Evolutionary conservation across 2,113 vertebrate species (phyloP).

Genomic region (Daboia siamensis): DNA sequence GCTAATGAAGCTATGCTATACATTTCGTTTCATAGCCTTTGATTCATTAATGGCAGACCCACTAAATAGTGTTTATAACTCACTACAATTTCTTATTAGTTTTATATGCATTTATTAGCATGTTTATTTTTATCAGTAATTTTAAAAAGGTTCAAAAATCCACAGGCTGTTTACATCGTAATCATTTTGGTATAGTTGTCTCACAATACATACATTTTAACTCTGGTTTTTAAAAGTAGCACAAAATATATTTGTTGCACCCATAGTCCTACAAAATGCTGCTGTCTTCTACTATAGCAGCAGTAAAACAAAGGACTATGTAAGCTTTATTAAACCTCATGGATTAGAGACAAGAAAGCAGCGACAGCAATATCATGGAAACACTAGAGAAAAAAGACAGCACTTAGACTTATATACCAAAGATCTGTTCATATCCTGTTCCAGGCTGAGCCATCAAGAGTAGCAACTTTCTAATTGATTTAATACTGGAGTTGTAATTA

Average conservation of each 20-base stretch:
- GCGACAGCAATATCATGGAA: conserved; percentile 71
- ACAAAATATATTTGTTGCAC: neutral
- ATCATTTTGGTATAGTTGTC: neutral
- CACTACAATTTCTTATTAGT: neutral
- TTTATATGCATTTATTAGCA: neutral
- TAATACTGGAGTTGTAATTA: no score
- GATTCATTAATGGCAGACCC: neutral
- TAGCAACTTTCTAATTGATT: no score
- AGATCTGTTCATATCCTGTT: no score
- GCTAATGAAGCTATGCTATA: neutral
- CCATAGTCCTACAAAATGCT: neutral
- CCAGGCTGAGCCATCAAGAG: no score
- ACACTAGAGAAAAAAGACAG: neutral
- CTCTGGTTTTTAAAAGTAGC: neutral
- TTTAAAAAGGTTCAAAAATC: neutral
- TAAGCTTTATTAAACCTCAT: neutral
- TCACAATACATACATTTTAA: neutral
- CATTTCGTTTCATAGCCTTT: neutral
- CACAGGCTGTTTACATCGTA: neutral
- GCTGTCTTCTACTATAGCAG: neutral
- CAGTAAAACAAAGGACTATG: neutral
- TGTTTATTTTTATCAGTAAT: neutral
- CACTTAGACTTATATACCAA: no score
- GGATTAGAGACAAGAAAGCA: conserved; percentile 65
- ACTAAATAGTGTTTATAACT: neutral